Evolutionary conservation across 2,797 vertebrate species (phyloP), one percentile per base, ranked within the genome.

Genomic region (Sebastes minor): DNA sequence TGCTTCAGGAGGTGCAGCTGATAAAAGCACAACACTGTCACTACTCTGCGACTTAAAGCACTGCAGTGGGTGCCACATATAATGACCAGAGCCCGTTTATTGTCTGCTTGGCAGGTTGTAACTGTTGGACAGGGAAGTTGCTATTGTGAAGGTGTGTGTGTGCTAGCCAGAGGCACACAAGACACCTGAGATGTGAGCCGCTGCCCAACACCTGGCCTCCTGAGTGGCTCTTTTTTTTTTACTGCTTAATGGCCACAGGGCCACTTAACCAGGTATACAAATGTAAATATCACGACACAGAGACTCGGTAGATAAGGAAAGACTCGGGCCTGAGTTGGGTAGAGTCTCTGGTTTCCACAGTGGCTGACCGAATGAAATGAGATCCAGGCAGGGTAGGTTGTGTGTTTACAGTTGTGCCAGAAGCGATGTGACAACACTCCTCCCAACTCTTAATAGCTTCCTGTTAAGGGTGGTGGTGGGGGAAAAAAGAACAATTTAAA

Each of bases 371-470:
- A 25, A 61, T 66, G 80, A 88, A 92, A 93, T 89, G 33, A 69
- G 88, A 93, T 85, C 78, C 76, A 56, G 52, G 60, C 64, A 30
- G 59, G 68, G 20, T 5, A 20, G 22, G 11, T 74, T 77, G 71
- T 77, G 71, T 85, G 66, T 89, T 76, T 85, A 60, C 80, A 74
- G 68, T 83, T 70, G 57, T 84, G 88, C 86, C 78, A 74, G 72
- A 63, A 82, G 82, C 69, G 6, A 64, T 71, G 79, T 68, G 75
- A 73, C 76, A 73, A 66, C 46, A 76, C 57, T 4, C 20, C 74
- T 30, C 32, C 55, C 10, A 27, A 25, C 25, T 67, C 28, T 6
- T 71, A 35, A 67, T 61, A 23, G 65, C 79, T 83, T 90, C 76
- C 86, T 87, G 79, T 86, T 87, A 18, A 55, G 46, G 69, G 62